phyloP scores from a whole-genome alignment of 2,797 vertebrate species.

The Prionace glauca region DNA sequence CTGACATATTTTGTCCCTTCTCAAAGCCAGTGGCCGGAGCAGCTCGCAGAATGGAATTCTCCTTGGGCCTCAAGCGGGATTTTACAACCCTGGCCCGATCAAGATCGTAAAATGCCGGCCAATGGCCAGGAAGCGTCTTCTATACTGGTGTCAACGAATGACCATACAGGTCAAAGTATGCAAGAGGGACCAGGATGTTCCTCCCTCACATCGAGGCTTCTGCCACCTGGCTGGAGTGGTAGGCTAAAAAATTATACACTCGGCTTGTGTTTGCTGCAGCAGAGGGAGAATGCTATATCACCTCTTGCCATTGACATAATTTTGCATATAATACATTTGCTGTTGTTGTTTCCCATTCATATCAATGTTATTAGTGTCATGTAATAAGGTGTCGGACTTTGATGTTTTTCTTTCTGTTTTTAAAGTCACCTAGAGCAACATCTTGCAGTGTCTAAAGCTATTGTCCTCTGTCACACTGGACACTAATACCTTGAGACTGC shows the following conservation, averaged over 20 bases:
- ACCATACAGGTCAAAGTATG: neutral
- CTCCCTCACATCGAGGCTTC: neutral
- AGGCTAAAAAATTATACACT: neutral
- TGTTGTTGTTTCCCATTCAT: neutral
- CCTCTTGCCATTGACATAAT: neutral
- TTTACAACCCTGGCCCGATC: too few relatives aligned
- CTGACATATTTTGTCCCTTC: neutral
- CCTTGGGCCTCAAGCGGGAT: too few relatives aligned
- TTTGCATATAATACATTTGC: neutral
- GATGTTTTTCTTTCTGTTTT: too few relatives aligned
- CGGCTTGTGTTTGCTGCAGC: neutral
- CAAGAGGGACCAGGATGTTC: neutral
- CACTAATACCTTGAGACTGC: conserved; percentile 73
- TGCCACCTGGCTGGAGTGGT: neutral
- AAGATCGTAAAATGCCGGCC: too few relatives aligned
- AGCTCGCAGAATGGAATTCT: too few relatives aligned
- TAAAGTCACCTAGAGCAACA: neutral
- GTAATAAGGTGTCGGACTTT: neutral
- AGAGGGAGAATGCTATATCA: neutral
- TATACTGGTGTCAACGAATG: too few relatives aligned
- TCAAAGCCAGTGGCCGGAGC: neutral
- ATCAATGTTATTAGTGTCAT: neutral
- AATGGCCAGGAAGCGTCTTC: neutral
- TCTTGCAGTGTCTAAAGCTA: conserved; percentile 20
- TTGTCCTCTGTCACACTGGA: neutral